Conservation (phyloP, 1,140 invertebrate species). For the Popillia japonica region DNA sequence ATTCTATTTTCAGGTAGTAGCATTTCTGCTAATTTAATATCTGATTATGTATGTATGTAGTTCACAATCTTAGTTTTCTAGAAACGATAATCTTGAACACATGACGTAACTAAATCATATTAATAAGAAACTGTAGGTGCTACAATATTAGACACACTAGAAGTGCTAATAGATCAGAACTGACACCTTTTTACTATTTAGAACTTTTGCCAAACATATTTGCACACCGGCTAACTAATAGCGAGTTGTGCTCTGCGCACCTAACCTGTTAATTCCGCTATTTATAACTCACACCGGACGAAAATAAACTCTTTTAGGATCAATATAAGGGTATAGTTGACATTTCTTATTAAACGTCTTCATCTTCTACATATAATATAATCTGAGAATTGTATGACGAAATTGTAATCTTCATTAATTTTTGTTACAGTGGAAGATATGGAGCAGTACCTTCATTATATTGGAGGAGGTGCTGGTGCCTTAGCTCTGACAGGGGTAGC, state of each 20-base stretch:
- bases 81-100: too few species aligned
- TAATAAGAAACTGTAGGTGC: too few species aligned
- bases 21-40: too few species aligned
- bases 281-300: not conserved
- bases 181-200: too few species aligned
- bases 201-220: not conserved
- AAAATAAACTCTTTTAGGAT: not conserved
- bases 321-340: not conserved
- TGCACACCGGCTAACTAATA: not conserved
- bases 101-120: too few species aligned
- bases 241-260: not conserved
- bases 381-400: not conserved
- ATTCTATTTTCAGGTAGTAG: too few species aligned
- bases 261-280: not conserved
- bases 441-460: conserved; percentile 79
- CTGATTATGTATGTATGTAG: too few species aligned
- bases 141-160: too few species aligned
- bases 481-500: conserved; percentile 78
- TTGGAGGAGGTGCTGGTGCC: conserved; percentile 77
- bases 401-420: not conserved
- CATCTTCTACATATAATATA: not conserved
- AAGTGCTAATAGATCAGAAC: too few species aligned
- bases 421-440: conserved; percentile 70
- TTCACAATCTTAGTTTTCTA: too few species aligned
- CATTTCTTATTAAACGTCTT: not conserved